Conservation (phyloP, 2,888 invertebrate genomes). For the Epirrhoe tristata region DNA sequence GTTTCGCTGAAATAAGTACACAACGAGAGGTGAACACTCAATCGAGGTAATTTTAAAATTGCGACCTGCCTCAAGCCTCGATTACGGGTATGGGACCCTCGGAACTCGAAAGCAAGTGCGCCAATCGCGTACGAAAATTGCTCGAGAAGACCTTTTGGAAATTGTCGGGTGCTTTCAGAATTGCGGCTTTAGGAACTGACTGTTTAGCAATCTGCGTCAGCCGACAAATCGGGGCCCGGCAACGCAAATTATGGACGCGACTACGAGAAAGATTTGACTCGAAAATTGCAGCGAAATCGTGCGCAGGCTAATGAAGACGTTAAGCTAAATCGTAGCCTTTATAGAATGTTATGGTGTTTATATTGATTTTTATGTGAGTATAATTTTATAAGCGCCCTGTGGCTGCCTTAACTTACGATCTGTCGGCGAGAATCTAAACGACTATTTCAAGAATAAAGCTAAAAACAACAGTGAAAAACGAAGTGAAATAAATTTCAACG, state of each 20-base stretch:
- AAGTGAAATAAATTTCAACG: constrained; percentile 68
- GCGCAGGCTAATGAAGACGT: constrained; percentile 80
- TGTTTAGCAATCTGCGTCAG: constrained; percentile 34
- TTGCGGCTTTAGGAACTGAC: constrained; percentile 55
- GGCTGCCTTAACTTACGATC: constrained; percentile 50
- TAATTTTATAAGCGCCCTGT: constrained; percentile 69
- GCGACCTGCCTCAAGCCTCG: constrained; percentile 76
- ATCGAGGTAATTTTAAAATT: constrained; percentile 81
- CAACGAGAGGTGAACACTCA: constrained; percentile 72
- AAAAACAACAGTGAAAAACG: constrained; percentile 50
- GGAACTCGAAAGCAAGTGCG: constrained; percentile 56
- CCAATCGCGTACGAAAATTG: constrained; percentile 77
- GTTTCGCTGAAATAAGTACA: constrained; percentile 52
- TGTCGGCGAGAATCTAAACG: constrained; percentile 28
- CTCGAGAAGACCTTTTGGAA: constrained; percentile 70
- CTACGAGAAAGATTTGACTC: constrained; percentile 62
- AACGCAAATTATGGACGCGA: constrained; percentile 75
- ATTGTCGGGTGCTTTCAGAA: constrained; percentile 73
- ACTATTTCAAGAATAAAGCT: constrained; percentile 28
- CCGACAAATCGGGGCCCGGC: constrained; percentile 74
- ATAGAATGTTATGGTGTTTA: constrained; percentile 72
- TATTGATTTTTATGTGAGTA: constrained; percentile 80
- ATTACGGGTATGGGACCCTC: constrained; percentile 68
- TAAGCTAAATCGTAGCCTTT: constrained; percentile 74
- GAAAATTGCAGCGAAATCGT: constrained; percentile 79